Evolutionary conservation across 2,888 invertebrate genomes (phyloP), one percentile per base, ranked within the genome.

Genomic region (Clitarchus hookeri): DNA sequence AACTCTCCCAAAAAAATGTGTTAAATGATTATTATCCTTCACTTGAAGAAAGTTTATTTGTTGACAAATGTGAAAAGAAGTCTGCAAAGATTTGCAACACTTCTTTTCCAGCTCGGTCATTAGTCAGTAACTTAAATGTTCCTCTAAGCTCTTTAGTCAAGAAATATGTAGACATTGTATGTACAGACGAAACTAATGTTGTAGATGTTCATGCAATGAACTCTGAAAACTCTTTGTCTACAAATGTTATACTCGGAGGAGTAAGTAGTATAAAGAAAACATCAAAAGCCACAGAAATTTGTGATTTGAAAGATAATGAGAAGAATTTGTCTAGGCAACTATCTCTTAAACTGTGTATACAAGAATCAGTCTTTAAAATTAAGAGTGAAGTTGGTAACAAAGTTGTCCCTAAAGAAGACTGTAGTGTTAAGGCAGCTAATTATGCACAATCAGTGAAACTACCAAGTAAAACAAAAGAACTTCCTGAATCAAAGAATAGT

Each of bases 21-120:
- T 77, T 84, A 82, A 83, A 87, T 82, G 78, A 84, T 77, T 86
- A 87, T 23, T 87, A 87, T 79, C 87, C 87, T 78, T 86, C 87
- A 53, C 36, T 87, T 27, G 87, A 87, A 65, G 87, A 87, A 77
- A 87, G 87, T 84, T 84, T 87, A 6, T 83, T 79, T 84, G 78
- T 77, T 16, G 87, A 87, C 82, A 87, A 87, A 79, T 65, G 26
- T 44, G 85, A 87, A 6, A 84, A 86, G 12, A 86, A 85, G 53
- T 53, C 77, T 48, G 84, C 25, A 11, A 53, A 83, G 36, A 54
- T 82, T 54, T 25, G 82, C 85, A 80, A 85, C 78, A 77, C 44
- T 85, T 78, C 85, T 23, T 36, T 26, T 85, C 26, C 44, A 82
- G 44, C 27, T 82, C 44, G 27, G 27, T 27, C 19, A 48, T 44